Conservation (phyloP, 2,888 invertebrate species). For the Rhorus exstirpatorius region DNA sequence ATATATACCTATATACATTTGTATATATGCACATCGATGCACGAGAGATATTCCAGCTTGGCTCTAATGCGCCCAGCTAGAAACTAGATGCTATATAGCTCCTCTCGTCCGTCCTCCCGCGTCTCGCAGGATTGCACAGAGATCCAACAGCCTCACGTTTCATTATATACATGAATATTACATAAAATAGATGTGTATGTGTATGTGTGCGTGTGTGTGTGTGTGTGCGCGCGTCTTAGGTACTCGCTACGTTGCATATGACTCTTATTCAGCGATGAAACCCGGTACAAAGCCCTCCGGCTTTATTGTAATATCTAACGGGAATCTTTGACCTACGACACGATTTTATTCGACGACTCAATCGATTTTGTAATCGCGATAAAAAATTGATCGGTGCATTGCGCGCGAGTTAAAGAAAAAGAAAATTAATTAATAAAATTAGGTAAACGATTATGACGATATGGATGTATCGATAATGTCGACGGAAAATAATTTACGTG, state of each 20-base stretch:
- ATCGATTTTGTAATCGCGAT: conserved; percentile 42
- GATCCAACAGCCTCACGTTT: conserved; percentile 44
- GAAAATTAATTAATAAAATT: not conserved
- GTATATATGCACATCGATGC: conserved; percentile 47
- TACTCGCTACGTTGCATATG: conserved; percentile 23
- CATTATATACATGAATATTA: conserved; percentile 37
- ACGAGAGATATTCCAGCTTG: conserved; percentile 57
- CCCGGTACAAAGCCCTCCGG: conserved; percentile 33
- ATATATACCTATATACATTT: not conserved
- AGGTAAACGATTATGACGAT: too few species aligned
- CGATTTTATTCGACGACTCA: conserved; percentile 54
- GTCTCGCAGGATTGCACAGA: conserved; percentile 15
- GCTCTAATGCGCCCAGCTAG: conserved; percentile 62
- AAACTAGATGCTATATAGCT: conserved; percentile 68
- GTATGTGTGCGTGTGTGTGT: conserved; percentile 24
- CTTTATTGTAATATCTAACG: conserved; percentile 40
- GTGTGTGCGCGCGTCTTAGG: conserved; percentile 17
- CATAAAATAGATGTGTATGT: not conserved
- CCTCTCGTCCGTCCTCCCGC: conserved; percentile 45
- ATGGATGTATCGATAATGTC: too few species aligned
- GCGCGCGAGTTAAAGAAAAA: not conserved
- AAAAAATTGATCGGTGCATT: not conserved
- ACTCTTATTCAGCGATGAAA: conserved; percentile 27
- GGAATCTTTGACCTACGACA: conserved; percentile 58
- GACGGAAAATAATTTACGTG: too few species aligned